These are phyloP conservation scores for Acanthochromis polyacanthus DNA, from an alignment of 2,113 vertebrate genomes.

Conservation along the genomic window DNA sequence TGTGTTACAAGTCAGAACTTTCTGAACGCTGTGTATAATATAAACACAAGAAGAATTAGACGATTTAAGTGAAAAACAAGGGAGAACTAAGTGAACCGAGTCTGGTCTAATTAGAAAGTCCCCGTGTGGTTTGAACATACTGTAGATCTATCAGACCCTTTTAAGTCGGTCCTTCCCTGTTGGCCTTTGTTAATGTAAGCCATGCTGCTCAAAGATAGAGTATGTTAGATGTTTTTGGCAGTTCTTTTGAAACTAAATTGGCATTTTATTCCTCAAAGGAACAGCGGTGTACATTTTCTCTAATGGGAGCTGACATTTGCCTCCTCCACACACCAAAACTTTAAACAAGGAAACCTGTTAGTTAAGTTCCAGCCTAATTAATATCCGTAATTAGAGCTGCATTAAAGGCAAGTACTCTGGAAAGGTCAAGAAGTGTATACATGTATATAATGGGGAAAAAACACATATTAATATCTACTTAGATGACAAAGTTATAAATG, in stretches of 20 bases:
- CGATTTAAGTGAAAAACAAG: background rate
- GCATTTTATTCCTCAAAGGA: conserved; percentile 15
- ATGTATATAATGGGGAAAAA: background rate
- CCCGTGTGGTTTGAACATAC: background rate
- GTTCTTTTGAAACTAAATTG: background rate
- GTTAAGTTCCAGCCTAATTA: conserved; percentile 32
- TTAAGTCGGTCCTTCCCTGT: background rate
- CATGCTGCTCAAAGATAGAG: background rate
- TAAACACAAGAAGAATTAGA: background rate
- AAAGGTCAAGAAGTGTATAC: conserved; percentile 15
- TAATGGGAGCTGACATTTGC: conserved; percentile 40
- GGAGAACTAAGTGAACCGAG: background rate
- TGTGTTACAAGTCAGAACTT: background rate
- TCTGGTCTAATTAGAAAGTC: conserved; percentile 16
- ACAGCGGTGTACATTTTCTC: conserved; percentile 3
- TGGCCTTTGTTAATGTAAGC: background rate
- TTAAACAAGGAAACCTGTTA: conserved; percentile 30
- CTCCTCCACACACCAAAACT: conserved; percentile 8
- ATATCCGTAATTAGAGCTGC: conserved; percentile 12
- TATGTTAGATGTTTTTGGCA: background rate
- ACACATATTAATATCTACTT: background rate
- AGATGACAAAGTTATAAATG: background rate
- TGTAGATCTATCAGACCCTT: background rate
- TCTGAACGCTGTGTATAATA: background rate
- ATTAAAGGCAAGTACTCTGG: conserved; percentile 17